Percentiles rank a stretch among this genome's conserved stretches.
phyloP scores from a whole-genome alignment of 2,888 invertebrate species.

The Xylophagus ater region DNA sequence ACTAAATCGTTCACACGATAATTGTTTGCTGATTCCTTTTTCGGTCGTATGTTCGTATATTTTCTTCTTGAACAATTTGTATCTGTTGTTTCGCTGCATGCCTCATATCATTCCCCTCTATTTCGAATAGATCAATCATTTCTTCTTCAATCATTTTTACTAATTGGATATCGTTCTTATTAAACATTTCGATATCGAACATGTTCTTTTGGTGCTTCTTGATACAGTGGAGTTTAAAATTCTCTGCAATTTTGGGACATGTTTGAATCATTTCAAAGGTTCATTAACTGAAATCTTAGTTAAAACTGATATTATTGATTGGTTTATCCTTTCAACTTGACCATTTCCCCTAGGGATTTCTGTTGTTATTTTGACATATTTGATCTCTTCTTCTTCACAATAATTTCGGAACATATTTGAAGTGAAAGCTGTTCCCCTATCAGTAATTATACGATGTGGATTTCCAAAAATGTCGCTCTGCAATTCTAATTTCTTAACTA shows the following conservation, averaged over 20 bases:
- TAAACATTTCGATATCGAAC: conserved; percentile 10
- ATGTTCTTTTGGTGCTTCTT: not conserved
- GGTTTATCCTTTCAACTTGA: conserved; percentile 27
- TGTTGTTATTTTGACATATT: conserved; percentile 21
- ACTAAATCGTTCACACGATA: conserved; percentile 8
- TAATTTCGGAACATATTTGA: no score
- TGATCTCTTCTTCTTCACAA: conserved; percentile 25
- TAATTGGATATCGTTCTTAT: not conserved
- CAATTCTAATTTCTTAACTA: no score
- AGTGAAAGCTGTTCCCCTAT: conserved; percentile 29
- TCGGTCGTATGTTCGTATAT: not conserved
- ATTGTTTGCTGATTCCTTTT: not conserved
- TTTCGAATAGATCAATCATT: not conserved
- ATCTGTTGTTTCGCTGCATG: conserved; percentile 17
- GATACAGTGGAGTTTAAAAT: not conserved
- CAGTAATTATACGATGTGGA: no score
- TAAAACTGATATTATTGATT: conserved; percentile 26
- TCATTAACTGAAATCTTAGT: conserved; percentile 28
- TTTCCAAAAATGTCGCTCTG: no score
- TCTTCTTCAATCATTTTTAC: conserved; percentile 4
- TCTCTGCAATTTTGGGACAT: not conserved
- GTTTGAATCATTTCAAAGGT: no score
- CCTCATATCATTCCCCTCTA: not conserved
- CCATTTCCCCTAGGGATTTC: conserved; percentile 30
- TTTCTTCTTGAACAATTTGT: conserved; percentile 1